A percentile compares a stretch with the other conserved stretches of the same genome.
Evolutionary conservation across 1,140 invertebrate genomes (phyloP).

Genomic region (Cydia amplana): DNA sequence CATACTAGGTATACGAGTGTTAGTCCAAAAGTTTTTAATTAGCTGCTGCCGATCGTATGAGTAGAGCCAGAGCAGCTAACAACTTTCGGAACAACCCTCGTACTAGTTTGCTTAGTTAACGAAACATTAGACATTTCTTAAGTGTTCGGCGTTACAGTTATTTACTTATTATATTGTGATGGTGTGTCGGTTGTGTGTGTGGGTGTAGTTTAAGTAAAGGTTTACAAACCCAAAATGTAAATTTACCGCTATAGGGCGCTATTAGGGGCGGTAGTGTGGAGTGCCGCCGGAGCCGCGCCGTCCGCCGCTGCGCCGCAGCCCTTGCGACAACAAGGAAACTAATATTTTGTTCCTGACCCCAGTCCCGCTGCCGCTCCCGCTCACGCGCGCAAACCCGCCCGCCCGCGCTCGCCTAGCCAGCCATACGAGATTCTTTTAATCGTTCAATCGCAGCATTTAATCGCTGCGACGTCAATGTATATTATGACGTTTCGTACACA

Average conservation of each 20-base stretch:
- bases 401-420: constrained; percentile 36
- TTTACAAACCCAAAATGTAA: constrained; percentile 79
- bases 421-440: constrained; percentile 36
- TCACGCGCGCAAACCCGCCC: constrained; percentile 67
- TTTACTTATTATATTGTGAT: constrained; percentile 37
- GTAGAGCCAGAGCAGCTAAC: too few relatives aligned
- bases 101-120: too few relatives aligned
- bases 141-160: background rate
- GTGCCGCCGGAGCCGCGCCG: constrained; percentile 73
- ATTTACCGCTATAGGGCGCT: constrained; percentile 76
- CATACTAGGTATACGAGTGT: background rate
- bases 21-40: too few relatives aligned
- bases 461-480: background rate
- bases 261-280: constrained; percentile 74
- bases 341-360: constrained; percentile 79
- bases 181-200: constrained; percentile 30
- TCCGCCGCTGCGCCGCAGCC: constrained; percentile 75
- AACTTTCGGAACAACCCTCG: too few relatives aligned
- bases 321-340: constrained; percentile 81
- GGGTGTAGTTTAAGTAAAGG: constrained; percentile 70
- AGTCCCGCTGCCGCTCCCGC: constrained; percentile 52
- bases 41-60: too few relatives aligned
- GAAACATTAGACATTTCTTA: too few relatives aligned
- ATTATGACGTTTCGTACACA: constrained; percentile 1
- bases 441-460: background rate